Evolutionary conservation across 2,888 invertebrate species (phyloP).

Genomic region (Capitulum mitella): DNA sequence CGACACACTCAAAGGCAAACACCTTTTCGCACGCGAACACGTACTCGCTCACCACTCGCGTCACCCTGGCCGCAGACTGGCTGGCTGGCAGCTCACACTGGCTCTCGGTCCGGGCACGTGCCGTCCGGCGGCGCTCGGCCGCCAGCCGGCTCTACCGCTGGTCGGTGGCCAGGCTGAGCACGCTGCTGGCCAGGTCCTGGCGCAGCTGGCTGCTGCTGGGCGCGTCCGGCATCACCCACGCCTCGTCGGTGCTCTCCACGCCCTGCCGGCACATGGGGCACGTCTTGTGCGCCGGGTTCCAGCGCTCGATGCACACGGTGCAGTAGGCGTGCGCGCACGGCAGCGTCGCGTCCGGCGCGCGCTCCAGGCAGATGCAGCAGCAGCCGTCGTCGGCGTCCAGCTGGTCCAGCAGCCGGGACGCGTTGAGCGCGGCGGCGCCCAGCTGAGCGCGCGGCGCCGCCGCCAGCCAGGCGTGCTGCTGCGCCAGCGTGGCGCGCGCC

Average conservation of each 20-base stretch:
- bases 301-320: slow-evolving; percentile 61
- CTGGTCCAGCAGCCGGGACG: background rate
- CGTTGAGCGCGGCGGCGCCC: background rate
- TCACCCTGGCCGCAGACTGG: no score
- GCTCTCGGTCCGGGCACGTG: no score
- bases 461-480: slow-evolving; percentile 10
- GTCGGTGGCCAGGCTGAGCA: slow-evolving; percentile 47
- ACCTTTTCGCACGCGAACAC: no score
- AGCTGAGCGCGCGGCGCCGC: background rate
- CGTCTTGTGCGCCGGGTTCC: slow-evolving; percentile 58
- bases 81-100: no score
- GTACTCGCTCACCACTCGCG: no score
- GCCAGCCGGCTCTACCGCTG: slow-evolving; percentile 36
- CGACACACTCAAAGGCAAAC: no score
- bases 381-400: slow-evolving; percentile 38
- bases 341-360: slow-evolving; percentile 58
- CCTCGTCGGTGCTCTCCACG: slow-evolving; percentile 56
- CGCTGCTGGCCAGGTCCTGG: slow-evolving; percentile 40
- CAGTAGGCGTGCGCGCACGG: slow-evolving; percentile 66
- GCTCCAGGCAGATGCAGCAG: slow-evolving; percentile 65
- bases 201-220: slow-evolving; percentile 46
- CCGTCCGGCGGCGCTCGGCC: no score
- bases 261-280: slow-evolving; percentile 62
- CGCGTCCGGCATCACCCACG: slow-evolving; percentile 57
- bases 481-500: slow-evolving; percentile 42